Evolutionary conservation across 2,888 invertebrate genomes (phyloP), one percentile per base, ranked within the genome.

Genomic region (Graphium colonna): DNA sequence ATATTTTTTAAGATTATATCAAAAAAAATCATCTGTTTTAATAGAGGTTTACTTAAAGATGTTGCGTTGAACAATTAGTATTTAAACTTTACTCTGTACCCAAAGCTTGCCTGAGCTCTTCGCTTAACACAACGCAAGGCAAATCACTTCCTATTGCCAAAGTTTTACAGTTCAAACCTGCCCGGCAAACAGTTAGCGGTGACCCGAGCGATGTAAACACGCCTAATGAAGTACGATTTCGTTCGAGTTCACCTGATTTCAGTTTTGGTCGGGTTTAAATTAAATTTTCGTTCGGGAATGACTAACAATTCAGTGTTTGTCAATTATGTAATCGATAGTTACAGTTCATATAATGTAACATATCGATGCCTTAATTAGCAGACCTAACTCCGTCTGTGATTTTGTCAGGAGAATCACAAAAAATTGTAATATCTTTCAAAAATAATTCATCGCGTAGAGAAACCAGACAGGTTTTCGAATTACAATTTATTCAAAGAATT

Each of bases 181-280:
- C 41, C 8, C 28, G 40, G 16, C 48, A 50, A 55, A 59, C 48
- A 51, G 40, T 28, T 51, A 18, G 48, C 21, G 40, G 41, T 59
- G 58, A 61, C 49, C 55, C 61, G 46, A 44, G 56, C 41, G 50
- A 62, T 60, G 53, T 51, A 57, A 64, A 60, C 55, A 50, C 46
- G 43, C 31, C 53, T 61, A 61, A 64, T 59, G 60, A 63, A 62
- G 57, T 61, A 60, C 41, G 43, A 48, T 52, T 56, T 52, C 42
- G 41, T 36, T 52, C 51, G 52, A 59, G 45, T 52, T 39, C 49
- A 52, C 46, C 44, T 56, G 58, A 49, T 53, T 48, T 48, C 13
- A 39, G 17, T 43, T 39, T 48, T 36, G 51, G 51, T 51, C 16
- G 31, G 18, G 5, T n/a, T 50, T 53, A 39, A 47, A 53, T 53